These are phyloP conservation scores for Pelvicachromis taeniatus DNA, from an alignment of 2,113 vertebrate species.

Conservation along the genomic window DNA sequence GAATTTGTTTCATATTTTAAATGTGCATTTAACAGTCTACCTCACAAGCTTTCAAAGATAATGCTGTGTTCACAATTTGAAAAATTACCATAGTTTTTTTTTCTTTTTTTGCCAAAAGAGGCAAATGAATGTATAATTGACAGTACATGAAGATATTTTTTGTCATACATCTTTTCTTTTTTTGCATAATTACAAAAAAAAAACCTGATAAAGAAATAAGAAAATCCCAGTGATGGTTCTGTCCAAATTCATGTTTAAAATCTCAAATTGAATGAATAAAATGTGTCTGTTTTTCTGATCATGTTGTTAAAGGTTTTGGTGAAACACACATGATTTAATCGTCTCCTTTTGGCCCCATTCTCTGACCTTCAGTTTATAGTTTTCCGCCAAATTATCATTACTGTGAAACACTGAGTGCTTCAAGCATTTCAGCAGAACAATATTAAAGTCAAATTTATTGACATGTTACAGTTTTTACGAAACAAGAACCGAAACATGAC, in stretches of 20 bases:
- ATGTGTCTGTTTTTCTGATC: slow-evolving; percentile 2
- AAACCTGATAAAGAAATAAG: neutral
- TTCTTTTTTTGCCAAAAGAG: neutral
- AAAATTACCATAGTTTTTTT: neutral
- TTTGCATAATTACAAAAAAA: neutral
- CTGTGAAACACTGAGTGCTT: neutral
- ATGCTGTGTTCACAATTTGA: neutral
- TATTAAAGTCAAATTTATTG: neutral
- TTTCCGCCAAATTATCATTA: neutral
- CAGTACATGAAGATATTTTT: neutral
- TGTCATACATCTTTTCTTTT: neutral
- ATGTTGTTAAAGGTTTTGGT: neutral
- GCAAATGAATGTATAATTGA: slow-evolving; percentile 24
- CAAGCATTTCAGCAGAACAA: neutral
- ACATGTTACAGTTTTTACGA: neutral
- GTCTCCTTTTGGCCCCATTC: neutral
- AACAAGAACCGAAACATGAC: neutral
- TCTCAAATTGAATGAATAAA: slow-evolving; percentile 28
- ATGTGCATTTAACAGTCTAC: slow-evolving; percentile 55
- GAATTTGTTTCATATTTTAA: slow-evolving; percentile 12
- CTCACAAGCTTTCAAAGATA: slow-evolving; percentile 32
- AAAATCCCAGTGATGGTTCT: neutral
- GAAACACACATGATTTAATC: neutral
- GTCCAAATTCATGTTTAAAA: slow-evolving; percentile 14
- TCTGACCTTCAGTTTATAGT: neutral